Base-by-base conservation (phyloP, 2,113 vertebrate genomes). In the Chroicocephalus ridibundus region DNA sequence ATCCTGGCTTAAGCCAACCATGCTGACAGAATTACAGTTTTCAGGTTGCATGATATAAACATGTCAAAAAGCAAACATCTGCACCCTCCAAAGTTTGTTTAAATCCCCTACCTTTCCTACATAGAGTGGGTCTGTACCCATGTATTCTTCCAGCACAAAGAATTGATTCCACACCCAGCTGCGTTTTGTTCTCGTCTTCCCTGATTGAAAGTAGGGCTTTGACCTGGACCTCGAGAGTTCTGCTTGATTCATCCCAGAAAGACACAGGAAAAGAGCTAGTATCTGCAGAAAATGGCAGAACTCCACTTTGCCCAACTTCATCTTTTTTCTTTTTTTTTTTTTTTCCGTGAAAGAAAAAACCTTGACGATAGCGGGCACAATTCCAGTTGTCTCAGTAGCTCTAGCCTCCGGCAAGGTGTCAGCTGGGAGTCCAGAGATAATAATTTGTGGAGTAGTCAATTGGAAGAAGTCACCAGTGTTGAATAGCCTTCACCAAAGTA, bases 131-230 rank as follows among this genome's bases (percentile, higher is more conserved):
- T 99, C 99, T 34, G 98, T 99, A 88, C 99, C 99, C 76, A 99
- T 99, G 97, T 99, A 99, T 97, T 99, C 99, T 97, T 99, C 99
- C 98, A 99, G 98, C 58, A 99, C 99, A 97, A 99, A 99, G 98
- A 99, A 99, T 75, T 99, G 99, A 98, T 99, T 99, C 99, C 99
- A 99, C 95, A 99, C 99, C 99, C 99, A 99, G 98, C 99, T 99
- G 97, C 99, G 99, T 93, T 98, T 99, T 87, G 98, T 98, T 96
- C 99, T 98, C 6, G 97, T 95, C 86, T 98, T 98, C 97, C 98
- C 98, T 72, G 98, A 97, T 61, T 97, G 98, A 89, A 98, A 96
- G 94, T 98, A 98, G 54, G 97, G 97, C 72, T 98, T 98, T 92
- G 98, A 98, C 83, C 83, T 97, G 81, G 99, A 98, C 97, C 97